Evolutionary conservation across 2,888 invertebrate species (phyloP), one percentile per base, ranked within the genome.

Genomic region (Heterodera filipjevi): DNA sequence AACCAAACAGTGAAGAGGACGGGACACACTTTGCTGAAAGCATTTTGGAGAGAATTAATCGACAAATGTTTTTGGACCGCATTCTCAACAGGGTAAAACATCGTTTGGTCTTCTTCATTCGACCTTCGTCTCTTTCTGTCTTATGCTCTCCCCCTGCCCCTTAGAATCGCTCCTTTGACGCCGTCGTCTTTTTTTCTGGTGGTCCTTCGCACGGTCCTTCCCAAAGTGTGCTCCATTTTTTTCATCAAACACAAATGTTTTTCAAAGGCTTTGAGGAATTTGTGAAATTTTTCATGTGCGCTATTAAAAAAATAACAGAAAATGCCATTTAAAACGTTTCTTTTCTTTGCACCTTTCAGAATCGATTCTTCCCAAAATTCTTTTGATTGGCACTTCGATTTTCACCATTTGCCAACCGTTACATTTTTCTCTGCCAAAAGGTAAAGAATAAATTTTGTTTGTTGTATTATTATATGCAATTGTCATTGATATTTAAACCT

Each of bases 131-230:
- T 14, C 6, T 27, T n/a, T 27, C 5, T 33, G 8, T n/a, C n/a
- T n/a, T n/a, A n/a, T n/a, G n/a, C n/a, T n/a, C 8, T 64, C 16
- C 16, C 64, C 64, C 27, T 49, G 10, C 66, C n/a, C 66, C 16
- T 27, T 66, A 75, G 68, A 64, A 64, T 64, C 66, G 66, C n/a
- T 30, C 30, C 68, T 64, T 35, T 30, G 75, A 75, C 19, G 66
- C 66, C 44, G 66, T 75, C 30, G 30, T 75, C 1, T 75, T 75
- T 12, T 75, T 75, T 32, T 75, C 75, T 19, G 75, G 75, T 32
- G 75, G 75, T 27, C 27, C 64, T 22, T 75, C 49, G 66, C 75
- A 75, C 68, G 33, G 30, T 14, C 75, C 64, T 39, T 53, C 53
- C 35, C 66, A 35, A 64, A 35, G 44, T 64, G 35, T 75, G 66